phyloP scores from a whole-genome alignment of 2,888 invertebrate species.

The Lamellibrachia columna region DNA sequence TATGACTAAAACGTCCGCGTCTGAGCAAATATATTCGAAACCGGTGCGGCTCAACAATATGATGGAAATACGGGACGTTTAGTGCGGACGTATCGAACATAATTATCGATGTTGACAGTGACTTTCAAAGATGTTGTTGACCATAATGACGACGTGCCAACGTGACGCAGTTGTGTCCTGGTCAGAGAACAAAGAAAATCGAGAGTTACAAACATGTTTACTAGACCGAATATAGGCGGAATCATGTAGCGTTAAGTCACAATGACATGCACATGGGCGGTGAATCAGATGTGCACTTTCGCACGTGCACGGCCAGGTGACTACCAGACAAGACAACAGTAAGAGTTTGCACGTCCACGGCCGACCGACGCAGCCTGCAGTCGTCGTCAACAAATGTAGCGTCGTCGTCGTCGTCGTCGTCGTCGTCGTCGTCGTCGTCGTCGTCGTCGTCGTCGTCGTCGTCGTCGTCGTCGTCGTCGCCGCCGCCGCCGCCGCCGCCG shows the following conservation, averaged over 20 bases:
- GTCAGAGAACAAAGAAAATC: neutral
- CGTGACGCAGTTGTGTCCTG: neutral
- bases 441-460: no score
- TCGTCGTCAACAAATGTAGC: neutral
- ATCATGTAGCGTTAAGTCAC: slow-evolving; percentile 10
- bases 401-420: neutral
- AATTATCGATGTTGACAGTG: neutral
- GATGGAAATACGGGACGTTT: neutral
- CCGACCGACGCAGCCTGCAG: neutral
- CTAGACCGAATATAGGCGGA: neutral
- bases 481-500: no score
- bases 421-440: no score
- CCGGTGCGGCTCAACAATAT: neutral
- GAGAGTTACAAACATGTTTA: neutral
- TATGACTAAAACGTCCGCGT: neutral
- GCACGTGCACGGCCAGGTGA: neutral
- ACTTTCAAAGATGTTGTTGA: neutral
- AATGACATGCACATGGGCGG: neutral
- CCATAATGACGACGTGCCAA: neutral
- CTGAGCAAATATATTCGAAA: neutral
- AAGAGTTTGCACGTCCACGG: neutral
- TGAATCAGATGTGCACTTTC: neutral
- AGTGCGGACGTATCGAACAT: neutral
- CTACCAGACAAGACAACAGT: no score
- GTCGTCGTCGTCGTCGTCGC: no score